A percentile compares a stretch with the other conserved stretches of the same genome.
These are phyloP conservation scores for Chrysomallon squamiferum DNA, from an alignment of 1,140 invertebrate genomes.

Conservation along the genomic window DNA sequence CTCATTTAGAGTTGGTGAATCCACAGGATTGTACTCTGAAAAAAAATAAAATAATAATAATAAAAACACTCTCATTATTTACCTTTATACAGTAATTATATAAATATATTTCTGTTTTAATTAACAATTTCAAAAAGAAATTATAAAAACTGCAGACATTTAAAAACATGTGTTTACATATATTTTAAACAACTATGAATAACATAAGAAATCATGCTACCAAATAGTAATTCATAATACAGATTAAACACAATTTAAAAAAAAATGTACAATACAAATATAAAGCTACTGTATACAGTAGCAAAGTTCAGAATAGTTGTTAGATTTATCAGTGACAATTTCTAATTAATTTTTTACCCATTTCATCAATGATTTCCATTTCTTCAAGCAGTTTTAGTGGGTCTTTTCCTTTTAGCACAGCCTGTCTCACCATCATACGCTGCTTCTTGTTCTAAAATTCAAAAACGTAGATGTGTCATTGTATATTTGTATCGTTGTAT, in stretches of 20 bases:
- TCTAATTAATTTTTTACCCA: constrained; percentile 82
- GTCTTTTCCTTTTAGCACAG: constrained; percentile 98
- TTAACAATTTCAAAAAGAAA: constrained; percentile 1
- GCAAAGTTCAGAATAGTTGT: too few species aligned
- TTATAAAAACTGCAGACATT: too few species aligned
- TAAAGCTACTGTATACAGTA: too few species aligned
- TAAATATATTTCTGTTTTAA: not conserved
- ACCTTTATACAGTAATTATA: too few species aligned
- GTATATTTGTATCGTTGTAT: not conserved
- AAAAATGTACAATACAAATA: too few species aligned
- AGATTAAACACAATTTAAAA: too few species aligned
- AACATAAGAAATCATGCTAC: too few species aligned
- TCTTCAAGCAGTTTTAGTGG: constrained; percentile 91
- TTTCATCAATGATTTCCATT: constrained; percentile 97
- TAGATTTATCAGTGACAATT: too few species aligned
- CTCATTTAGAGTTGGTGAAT: constrained; percentile 92
- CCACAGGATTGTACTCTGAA: constrained; percentile 92
- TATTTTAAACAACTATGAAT: too few species aligned
- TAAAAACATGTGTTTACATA: too few species aligned
- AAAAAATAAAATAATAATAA: constrained; percentile 19
- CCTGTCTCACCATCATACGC: constrained; percentile 90
- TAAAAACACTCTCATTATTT: too few species aligned
- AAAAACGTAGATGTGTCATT: not conserved
- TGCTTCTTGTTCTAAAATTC: constrained; percentile 85
- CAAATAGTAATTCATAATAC: too few species aligned